phyloP scores from a whole-genome alignment of 2,888 invertebrate species.

The Lithophane leautieri region DNA sequence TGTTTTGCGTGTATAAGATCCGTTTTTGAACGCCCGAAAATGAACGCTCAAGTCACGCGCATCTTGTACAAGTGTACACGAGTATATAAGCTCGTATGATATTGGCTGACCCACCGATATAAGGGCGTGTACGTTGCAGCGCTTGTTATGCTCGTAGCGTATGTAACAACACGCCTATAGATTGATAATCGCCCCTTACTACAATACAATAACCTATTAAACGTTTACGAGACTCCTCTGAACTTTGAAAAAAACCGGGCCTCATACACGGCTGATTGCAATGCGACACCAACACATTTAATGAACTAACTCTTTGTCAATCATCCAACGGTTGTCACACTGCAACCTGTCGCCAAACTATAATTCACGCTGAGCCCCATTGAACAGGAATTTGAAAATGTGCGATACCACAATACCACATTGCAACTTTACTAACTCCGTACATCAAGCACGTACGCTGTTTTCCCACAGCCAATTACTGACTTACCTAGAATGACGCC shows the following conservation, averaged over 20 bases:
- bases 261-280: slow-evolving; percentile 23
- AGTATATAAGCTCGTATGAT: not conserved
- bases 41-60: not conserved
- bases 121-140: not conserved
- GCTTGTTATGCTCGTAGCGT: not conserved
- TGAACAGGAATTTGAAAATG: not conserved
- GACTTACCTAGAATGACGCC: slow-evolving; percentile 3
- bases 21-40: too few species aligned
- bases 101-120: not conserved
- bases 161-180: not conserved
- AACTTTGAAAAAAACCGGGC: slow-evolving; percentile 13
- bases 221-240: not conserved
- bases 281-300: slow-evolving; percentile 28
- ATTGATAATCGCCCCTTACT: not conserved
- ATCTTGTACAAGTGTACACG: not conserved
- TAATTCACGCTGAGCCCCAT: slow-evolving; percentile 32
- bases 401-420: not conserved
- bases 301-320: not conserved
- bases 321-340: not conserved
- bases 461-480: slow-evolving; percentile 17
- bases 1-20: not conserved
- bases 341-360: slow-evolving; percentile 20
- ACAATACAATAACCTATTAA: not conserved
- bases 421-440: too few species aligned
- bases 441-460: not conserved